Evolutionary conservation across 2,113 vertebrate genomes (phyloP).

Genomic region (Henicopernis longicauda): DNA sequence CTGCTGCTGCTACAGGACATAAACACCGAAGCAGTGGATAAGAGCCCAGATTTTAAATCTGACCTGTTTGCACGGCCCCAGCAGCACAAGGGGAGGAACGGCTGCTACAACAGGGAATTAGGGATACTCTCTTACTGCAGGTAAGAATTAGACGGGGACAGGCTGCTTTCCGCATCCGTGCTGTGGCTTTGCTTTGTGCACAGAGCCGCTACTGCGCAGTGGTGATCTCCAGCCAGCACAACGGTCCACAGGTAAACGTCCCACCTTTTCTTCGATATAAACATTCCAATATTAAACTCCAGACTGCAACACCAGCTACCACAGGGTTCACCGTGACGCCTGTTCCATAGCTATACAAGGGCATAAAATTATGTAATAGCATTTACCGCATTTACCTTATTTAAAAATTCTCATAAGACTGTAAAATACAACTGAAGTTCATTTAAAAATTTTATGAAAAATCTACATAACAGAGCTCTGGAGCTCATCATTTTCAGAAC

Average conservation of each 20-base stretch:
- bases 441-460: not conserved
- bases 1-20: not conserved
- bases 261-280: not conserved
- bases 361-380: not conserved
- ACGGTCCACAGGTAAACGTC: not conserved
- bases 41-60: not conserved
- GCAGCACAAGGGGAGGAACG: not conserved
- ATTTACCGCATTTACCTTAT: not conserved
- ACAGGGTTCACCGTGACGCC: fast-evolving
- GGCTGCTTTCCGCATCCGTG: not conserved
- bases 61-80: not conserved
- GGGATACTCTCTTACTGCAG: not conserved
- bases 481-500: not conserved
- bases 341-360: not conserved
- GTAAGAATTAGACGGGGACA: not conserved
- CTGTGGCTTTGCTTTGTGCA: not conserved
- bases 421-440: not conserved
- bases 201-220: not conserved
- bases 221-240: not conserved
- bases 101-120: fast-evolving
- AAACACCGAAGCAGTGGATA: not conserved
- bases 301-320: too few species aligned
- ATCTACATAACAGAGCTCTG: not conserved
- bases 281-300: not conserved
- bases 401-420: not conserved